Conservation (phyloP, 2,797 vertebrate genomes). For the Acanthiza pusilla region DNA sequence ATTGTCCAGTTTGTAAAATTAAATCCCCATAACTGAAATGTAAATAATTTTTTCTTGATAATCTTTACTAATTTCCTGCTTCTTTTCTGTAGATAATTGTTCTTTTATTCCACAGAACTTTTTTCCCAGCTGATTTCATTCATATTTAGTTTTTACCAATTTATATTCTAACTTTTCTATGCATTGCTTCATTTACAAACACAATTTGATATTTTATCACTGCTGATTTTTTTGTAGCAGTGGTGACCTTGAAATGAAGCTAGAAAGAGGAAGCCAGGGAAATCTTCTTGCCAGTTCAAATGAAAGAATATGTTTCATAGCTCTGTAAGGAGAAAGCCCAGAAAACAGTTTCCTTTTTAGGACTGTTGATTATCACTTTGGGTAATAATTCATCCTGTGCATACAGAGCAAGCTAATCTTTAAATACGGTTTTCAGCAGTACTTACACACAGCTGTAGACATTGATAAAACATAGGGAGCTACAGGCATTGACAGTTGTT, state of each 20-base stretch:
- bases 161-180: not conserved
- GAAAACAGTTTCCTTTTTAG: not conserved
- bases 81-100: not conserved
- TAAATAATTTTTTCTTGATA: not conserved
- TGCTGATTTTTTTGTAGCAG: not conserved
- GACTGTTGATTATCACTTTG: constrained; percentile 13
- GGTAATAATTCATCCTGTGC: constrained; percentile 51
- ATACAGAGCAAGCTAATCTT: constrained; percentile 40
- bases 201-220: not conserved
- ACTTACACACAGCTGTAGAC: constrained; percentile 57
- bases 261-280: not conserved
- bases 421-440: constrained; percentile 5
- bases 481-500: constrained; percentile 49
- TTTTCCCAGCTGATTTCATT: not conserved
- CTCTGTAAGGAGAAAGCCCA: not conserved
- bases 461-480: constrained; percentile 40
- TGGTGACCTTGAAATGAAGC: not conserved
- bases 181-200: not conserved
- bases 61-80: not conserved
- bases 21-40: not conserved
- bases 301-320: not conserved
- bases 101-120: not conserved
- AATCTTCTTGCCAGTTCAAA: not conserved
- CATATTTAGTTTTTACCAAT: not conserved
- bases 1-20: not conserved